Conservation (phyloP, 2,797 vertebrate genomes). For the Hafferia zeledoni region DNA sequence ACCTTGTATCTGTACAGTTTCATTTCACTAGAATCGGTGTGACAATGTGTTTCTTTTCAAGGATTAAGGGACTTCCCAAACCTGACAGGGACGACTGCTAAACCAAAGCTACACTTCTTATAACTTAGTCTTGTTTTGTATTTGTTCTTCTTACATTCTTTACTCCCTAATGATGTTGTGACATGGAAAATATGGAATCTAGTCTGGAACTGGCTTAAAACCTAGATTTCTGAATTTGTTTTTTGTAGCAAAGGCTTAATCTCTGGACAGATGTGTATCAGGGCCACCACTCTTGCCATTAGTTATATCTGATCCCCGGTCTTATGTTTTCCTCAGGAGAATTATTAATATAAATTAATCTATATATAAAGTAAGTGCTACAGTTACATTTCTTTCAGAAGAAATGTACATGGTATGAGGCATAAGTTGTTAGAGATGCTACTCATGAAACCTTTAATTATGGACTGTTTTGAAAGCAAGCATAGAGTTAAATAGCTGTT, state of each 20-base stretch:
- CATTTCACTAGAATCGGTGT: neutral
- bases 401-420: rapidly evolving
- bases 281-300: rapidly evolving
- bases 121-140: neutral
- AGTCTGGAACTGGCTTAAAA: neutral
- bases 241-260: neutral
- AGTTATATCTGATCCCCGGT: neutral
- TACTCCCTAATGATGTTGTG: neutral
- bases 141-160: neutral
- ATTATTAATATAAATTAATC: neutral
- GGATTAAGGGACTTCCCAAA: neutral
- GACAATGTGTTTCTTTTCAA: neutral
- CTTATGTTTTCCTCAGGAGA: rapidly evolving
- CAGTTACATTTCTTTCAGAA: neutral
- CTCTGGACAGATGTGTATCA: neutral
- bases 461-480: neutral
- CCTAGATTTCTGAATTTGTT: rapidly evolving
- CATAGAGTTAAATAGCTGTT: neutral
- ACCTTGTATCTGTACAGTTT: neutral
- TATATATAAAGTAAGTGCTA: rapidly evolving
- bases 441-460: neutral
- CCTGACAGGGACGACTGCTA: neutral
- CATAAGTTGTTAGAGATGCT: neutral
- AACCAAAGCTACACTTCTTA: neutral
- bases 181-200: neutral